Evolutionary conservation across 2,888 invertebrate genomes (phyloP), one percentile per base, ranked within the genome.

Genomic region (Leptodirus hochenwartii): DNA sequence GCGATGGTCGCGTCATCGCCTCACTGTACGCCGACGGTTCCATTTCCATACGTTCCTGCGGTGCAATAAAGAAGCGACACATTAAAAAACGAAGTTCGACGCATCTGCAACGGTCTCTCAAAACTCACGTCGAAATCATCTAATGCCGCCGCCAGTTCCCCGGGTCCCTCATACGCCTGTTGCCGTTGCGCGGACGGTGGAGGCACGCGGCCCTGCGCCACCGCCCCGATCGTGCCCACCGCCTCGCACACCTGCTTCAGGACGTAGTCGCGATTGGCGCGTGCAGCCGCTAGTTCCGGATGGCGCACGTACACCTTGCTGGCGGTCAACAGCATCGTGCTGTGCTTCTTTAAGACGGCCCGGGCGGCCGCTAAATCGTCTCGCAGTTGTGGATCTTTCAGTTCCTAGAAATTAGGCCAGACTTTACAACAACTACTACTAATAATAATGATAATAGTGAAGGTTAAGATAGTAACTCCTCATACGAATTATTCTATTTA

Each of bases 301-400:
- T 96, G 95, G 25, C 93, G 79, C 4, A 98, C 90, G 57, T 91
- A 95, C 9, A 95, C 81, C 68, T 93, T 93, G 0, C 90, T 90
- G 24, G 95, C 88, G 0, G 93, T 93, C 12, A 95, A 65, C 38
- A 84, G 56, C 88, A 96, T 91, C 38, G 95, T 93, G 33, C 87
- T 90, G 53, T 93, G 93, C 50, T 93, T 93, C 60, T 95, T 95
- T 4, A 98, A 64, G 39, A 91, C 81, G 4, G 93, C 93, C 14
- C 95, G 59, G 1, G 96, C 95, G 1, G 95, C 90, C 1, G 95
- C 93, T 37, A 96, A 64, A 54, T 93, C 88, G 53, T 96, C 95
- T 34, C 88, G 64, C 35, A 90, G 62, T 39, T 85, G 73, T 1
- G 88, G 85, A 59, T 93, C 91, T 53, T 84, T 87, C 5, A 93